Evolutionary conservation across 2,797 vertebrate genomes (phyloP), one percentile per base, ranked within the genome.

Genomic region (Crocidura indochinensis): DNA sequence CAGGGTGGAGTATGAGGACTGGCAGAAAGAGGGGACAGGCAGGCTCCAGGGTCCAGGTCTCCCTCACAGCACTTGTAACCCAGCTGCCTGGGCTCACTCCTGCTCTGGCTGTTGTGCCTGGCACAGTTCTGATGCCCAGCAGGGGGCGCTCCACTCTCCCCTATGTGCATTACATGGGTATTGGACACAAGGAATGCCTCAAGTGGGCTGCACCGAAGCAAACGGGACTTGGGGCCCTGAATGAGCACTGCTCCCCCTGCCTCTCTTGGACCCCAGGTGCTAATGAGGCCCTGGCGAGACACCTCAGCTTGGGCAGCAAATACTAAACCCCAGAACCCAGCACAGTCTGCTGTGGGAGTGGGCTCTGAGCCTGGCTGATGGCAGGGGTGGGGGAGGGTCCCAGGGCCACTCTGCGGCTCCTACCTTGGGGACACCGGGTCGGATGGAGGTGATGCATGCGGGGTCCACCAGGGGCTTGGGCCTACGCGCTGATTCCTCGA

Each of bases 391-490:
- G 62, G 62, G 24, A 27, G 26, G 62, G 24, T 9, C 19, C 15
- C 24, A 65, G 56, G 56, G 56, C 56, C 51, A 51, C 51, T 51
- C 51, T 51, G 10, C 2, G 51, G 51, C 14, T 51, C 38, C 65
- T 92, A 99, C 99, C 99, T 99, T 99, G 68, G 98, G 98, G 0
- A 98, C 98, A 9, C 96, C 97, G 0, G 96, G 96, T 89, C 98
- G 98, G 83, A 99, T 98, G 51, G 98, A 97, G 0, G 99, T 99
- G 97, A 99, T 99, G 96, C 98, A 98, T 1, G 97, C 98, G 0
- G 98, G 99, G 20, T 99, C 99, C 31, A 99, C 98, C 46, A 99
- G 98, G 0, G 99, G 99, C 77, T 99, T 99, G 92, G 99, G 99
- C 94, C 99, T 97, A 91, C 98, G 98, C 81, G 99, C 99, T 0